Conservation (phyloP, 1,140 invertebrate genomes). For the Ceratitis capitata region DNA sequence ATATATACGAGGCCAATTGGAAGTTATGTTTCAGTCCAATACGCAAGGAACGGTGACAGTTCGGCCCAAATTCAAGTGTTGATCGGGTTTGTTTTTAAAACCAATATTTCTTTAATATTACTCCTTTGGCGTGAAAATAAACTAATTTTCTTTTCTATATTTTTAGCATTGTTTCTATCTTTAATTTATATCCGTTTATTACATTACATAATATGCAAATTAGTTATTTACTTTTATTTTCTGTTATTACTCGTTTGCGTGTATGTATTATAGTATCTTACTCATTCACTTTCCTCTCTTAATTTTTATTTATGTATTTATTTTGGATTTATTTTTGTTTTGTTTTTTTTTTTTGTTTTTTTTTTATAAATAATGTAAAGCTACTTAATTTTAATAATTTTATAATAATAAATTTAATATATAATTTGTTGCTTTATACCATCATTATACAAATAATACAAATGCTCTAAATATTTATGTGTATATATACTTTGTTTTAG, state of each 20-base stretch:
- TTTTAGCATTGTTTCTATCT: slow-evolving; percentile 37
- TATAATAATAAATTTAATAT: slow-evolving; percentile 49
- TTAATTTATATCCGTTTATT: slow-evolving; percentile 38
- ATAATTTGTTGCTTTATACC: slow-evolving; percentile 49
- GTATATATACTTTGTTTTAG: slow-evolving; percentile 38
- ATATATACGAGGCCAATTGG: too few species aligned
- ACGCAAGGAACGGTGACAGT: too few species aligned
- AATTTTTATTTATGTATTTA: slow-evolving; percentile 15
- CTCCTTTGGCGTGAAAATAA: too few species aligned
- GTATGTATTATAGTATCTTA: slow-evolving; percentile 30
- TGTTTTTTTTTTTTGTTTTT: slow-evolving; percentile 14
- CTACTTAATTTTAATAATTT: slow-evolving; percentile 36
- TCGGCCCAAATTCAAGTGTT: too few species aligned
- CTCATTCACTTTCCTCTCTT: slow-evolving; percentile 25
- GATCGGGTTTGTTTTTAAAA: too few species aligned
- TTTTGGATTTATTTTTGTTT: slow-evolving; percentile 6
- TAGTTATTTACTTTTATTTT: slow-evolving; percentile 4
- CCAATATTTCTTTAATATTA: too few species aligned
- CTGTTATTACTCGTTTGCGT: slow-evolving; percentile 5
- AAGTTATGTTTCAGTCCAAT: too few species aligned
- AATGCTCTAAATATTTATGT: slow-evolving; percentile 53
- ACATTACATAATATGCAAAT: slow-evolving; percentile 38
- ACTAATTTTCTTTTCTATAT: not conserved
- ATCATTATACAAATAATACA: slow-evolving; percentile 62
- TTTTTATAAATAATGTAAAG: slow-evolving; percentile 39